These are phyloP conservation scores for Saiga tatarica DNA, from an alignment of 2,113 vertebrate genomes.

Conservation along the genomic window DNA sequence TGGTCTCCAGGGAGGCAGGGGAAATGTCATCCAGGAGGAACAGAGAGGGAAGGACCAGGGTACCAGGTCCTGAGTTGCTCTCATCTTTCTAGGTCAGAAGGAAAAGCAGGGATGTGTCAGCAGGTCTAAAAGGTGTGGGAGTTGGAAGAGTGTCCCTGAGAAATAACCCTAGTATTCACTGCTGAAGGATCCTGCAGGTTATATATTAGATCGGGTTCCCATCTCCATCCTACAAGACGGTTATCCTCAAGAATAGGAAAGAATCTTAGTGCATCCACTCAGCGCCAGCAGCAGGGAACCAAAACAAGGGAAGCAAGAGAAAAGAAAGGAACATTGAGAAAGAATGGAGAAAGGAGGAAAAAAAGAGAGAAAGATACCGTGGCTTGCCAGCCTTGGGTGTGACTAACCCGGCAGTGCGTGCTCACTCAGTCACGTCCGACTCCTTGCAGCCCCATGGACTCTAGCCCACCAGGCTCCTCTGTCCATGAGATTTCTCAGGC, in stretches of 20 bases:
- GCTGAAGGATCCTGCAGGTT: not conserved
- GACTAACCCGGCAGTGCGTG: fast-evolving
- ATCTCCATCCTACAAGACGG: not conserved
- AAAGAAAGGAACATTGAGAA: not conserved
- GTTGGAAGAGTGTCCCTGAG: not conserved
- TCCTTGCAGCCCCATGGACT: not conserved
- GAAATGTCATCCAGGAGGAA: not conserved
- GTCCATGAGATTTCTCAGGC: not conserved
- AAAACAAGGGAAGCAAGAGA: not conserved
- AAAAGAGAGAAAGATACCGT: fast-evolving
- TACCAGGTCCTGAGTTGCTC: too few relatives aligned
- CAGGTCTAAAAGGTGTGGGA: not conserved
- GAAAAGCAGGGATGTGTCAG: not conserved
- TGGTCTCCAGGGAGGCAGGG: not conserved
- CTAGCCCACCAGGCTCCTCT: not conserved
- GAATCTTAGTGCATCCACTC: fast-evolving
- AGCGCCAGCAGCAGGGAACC: not conserved
- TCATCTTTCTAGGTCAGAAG: not conserved
- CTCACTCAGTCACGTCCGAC: fast-evolving
- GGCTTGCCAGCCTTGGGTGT: fast-evolving
- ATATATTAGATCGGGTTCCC: not conserved
- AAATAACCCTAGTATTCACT: fast-evolving
- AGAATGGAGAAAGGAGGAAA: not conserved
- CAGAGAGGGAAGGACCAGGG: not conserved
- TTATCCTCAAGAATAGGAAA: not conserved